Evolutionary conservation across 2,113 vertebrate genomes (phyloP).

Genomic region (Agapornis roseicollis): DNA sequence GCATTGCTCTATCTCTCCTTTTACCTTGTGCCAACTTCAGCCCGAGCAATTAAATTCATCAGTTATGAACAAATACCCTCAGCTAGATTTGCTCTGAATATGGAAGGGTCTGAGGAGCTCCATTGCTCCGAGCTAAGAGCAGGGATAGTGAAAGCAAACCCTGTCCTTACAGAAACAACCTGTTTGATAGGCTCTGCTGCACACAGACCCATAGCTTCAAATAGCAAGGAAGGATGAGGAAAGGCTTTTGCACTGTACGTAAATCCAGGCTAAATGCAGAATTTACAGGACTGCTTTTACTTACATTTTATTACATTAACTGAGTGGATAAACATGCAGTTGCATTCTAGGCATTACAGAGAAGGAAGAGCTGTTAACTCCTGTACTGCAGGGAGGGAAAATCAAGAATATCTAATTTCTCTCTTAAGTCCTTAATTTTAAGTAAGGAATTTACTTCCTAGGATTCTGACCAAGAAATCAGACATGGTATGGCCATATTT

Average conservation of each 20-base stretch:
- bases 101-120: neutral
- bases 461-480: neutral
- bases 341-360: neutral
- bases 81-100: neutral
- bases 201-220: neutral
- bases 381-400: neutral
- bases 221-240: rapidly evolving
- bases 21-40: neutral
- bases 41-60: neutral
- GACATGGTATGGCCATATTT: neutral
- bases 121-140: neutral
- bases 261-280: neutral
- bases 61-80: neutral
- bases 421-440: neutral
- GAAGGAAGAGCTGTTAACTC: neutral
- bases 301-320: neutral
- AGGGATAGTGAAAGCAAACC: neutral
- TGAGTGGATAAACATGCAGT: neutral
- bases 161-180: neutral
- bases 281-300: neutral
- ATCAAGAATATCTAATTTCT: neutral
- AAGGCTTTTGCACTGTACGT: neutral
- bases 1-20: neutral
- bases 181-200: neutral
- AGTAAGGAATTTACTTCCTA: neutral